Conservation (phyloP, 2,888 invertebrate genomes). For the Agelastica alni region DNA sequence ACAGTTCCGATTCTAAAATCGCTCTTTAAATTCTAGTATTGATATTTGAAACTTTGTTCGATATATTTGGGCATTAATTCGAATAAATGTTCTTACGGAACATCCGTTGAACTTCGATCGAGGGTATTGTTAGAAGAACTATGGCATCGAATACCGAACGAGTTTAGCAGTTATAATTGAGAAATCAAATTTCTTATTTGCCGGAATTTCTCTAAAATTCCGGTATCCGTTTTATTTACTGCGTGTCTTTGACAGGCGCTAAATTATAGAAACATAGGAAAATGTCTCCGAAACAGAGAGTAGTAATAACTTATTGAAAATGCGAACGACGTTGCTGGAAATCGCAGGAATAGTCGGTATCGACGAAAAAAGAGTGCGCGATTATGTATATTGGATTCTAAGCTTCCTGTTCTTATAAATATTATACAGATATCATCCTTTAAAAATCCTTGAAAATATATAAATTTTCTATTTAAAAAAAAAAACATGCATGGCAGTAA, state of each 20-base stretch:
- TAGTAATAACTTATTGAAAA: background rate
- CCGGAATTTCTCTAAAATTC: background rate
- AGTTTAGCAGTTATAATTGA: constrained; percentile 15
- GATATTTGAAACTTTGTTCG: constrained; percentile 17
- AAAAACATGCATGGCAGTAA: too few species aligned
- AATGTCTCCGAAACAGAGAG: background rate
- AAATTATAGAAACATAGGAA: constrained; percentile 1
- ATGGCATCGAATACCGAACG: constrained; percentile 5
- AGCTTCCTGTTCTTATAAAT: too few species aligned
- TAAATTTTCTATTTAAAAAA: too few species aligned
- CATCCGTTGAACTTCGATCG: background rate
- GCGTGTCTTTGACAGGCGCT: background rate
- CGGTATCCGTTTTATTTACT: background rate
- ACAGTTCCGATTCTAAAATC: constrained; percentile 11
- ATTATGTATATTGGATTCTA: too few species aligned
- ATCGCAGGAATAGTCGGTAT: background rate
- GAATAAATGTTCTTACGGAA: constrained; percentile 14
- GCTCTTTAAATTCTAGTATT: constrained; percentile 11
- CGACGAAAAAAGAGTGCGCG: too few species aligned
- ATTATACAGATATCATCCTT: too few species aligned
- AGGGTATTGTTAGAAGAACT: constrained; percentile 2
- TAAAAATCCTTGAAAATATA: too few species aligned
- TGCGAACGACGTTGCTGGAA: background rate
- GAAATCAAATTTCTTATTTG: constrained; percentile 10
- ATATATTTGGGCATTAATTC: constrained; percentile 16